A percentile compares a stretch with the other conserved stretches of the same genome.
These are phyloP conservation scores for Galeopsomyia nigrocyanea DNA, from an alignment of 2,888 invertebrate species.

Conservation along the genomic window DNA sequence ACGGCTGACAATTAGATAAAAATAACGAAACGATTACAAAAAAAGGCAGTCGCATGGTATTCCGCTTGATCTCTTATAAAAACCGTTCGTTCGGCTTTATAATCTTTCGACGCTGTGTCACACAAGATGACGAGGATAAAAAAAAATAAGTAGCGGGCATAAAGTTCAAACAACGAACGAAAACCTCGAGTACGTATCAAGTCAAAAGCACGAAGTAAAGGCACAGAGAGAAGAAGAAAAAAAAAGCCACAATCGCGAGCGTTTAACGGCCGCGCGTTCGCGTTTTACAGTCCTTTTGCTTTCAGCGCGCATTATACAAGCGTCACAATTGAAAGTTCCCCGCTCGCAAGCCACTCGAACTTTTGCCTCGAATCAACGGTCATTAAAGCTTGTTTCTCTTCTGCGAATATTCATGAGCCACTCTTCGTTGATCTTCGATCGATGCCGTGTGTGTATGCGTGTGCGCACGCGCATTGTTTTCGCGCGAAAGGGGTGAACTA, in stretches of 20 bases:
- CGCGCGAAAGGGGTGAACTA: background rate
- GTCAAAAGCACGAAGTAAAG: background rate
- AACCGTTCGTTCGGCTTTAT: background rate
- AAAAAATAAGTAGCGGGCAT: background rate
- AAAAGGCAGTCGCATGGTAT: too few relatives aligned
- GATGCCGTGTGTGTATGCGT: background rate
- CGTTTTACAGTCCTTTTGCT: constrained; percentile 21
- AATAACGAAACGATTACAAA: too few relatives aligned
- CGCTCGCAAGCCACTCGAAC: constrained; percentile 18
- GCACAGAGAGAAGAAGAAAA: constrained; percentile 1
- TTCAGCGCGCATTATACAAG: background rate
- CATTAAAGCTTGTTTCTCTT: constrained; percentile 19
- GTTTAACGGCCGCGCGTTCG: constrained; percentile 27
- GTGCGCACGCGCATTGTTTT: background rate
- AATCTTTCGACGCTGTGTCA: background rate
- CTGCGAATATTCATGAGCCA: constrained; percentile 5
- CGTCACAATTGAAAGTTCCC: background rate
- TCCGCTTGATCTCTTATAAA: too few relatives aligned
- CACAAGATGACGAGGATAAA: background rate
- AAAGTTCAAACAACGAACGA: background rate
- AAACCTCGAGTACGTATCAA: background rate
- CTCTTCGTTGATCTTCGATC: background rate
- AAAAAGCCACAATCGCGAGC: constrained; percentile 1
- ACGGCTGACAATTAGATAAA: too few relatives aligned
- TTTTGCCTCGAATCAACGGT: constrained; percentile 36